Base-by-base conservation (phyloP, 2,797 vertebrate species). In the Spinus pinus region DNA sequence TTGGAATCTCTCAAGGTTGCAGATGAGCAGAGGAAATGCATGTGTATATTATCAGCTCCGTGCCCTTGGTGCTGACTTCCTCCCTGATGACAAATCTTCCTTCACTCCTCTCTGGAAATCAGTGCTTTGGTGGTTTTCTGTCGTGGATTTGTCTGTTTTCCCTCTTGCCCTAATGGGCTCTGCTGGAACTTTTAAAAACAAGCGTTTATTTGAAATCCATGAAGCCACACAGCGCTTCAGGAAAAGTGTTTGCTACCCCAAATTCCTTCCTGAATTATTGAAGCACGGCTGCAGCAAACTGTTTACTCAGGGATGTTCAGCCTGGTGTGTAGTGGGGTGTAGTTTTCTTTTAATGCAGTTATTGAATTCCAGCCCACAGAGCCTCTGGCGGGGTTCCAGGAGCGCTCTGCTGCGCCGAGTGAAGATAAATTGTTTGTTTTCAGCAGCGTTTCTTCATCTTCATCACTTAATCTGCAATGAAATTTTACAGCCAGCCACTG, bases 401-500 rank as follows among this genome's bases (percentile, higher is more conserved):
- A 90, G 57, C 5, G 16, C 67, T 93, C 85, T 31, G 66, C 90
- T 61, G 35, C 4, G 16, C n/a, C 2, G 7, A 37, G 77, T 3
- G 31, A 93, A 96, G 94, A 96, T 89, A 91, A 96, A 97, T 95
- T 88, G 88, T 89, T 94, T 96, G 94, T 94, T 95, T 97, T 90
- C 86, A 79, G 89, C 77, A 77, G 87, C 94, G 21, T 97, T 96
- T 95, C 95, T 94, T 94, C 88, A 81, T 95, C 92, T 94, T 95
- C 92, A 58, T 89, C 91, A 11, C 62, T 96, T 96, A 50, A 93
- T 94, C 81, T 46, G 82, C 57, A 92, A 86, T 94, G 92, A 97
- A 92, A 93, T 78, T 92, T 96, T 94, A 91, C 88, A 95, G 86
- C 67, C 79, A 88, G 87, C 80, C 47, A 1, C 84, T 85, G 94